These are phyloP conservation scores for Falcaria lacertinaria DNA, from an alignment of 2,888 invertebrate species.

Conservation along the genomic window DNA sequence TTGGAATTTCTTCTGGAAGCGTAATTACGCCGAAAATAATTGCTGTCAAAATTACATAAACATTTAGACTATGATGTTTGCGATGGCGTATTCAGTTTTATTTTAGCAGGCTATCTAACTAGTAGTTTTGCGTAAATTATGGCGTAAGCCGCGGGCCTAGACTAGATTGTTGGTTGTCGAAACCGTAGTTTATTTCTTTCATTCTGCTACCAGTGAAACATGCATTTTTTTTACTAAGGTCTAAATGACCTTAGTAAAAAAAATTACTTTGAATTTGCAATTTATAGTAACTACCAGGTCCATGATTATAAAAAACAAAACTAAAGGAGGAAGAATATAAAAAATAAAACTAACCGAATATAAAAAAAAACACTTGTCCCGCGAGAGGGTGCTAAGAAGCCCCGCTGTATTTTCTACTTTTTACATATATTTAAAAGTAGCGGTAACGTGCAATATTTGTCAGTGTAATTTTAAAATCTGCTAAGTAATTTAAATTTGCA, in stretches of 20 bases:
- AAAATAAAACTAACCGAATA: too few species aligned
- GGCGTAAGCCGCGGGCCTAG: neutral
- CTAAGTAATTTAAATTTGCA: neutral
- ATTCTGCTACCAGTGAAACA: too few species aligned
- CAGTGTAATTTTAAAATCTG: neutral
- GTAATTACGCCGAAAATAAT: slow-evolving; percentile 15
- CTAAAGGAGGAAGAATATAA: too few species aligned
- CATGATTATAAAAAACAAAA: too few species aligned
- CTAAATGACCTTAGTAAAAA: too few species aligned
- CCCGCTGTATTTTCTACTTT: too few species aligned
- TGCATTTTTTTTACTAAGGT: too few species aligned
- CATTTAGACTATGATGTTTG: slow-evolving; percentile 21
- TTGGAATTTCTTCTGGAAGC: slow-evolving; percentile 5
- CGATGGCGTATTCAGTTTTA: slow-evolving; percentile 15
- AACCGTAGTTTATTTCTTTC: too few species aligned
- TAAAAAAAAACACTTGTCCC: too few species aligned
- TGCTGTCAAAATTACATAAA: slow-evolving; percentile 23
- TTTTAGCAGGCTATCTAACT: slow-evolving; percentile 16
- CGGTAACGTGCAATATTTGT: neutral
- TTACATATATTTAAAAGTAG: neutral
- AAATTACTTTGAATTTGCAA: too few species aligned
- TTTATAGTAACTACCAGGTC: too few species aligned
- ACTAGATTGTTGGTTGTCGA: neutral
- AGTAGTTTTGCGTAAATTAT: slow-evolving; percentile 1
- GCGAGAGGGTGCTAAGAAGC: too few species aligned